phyloP scores from a whole-genome alignment of 2,888 invertebrate genomes.

The Miltochrista miniata region DNA sequence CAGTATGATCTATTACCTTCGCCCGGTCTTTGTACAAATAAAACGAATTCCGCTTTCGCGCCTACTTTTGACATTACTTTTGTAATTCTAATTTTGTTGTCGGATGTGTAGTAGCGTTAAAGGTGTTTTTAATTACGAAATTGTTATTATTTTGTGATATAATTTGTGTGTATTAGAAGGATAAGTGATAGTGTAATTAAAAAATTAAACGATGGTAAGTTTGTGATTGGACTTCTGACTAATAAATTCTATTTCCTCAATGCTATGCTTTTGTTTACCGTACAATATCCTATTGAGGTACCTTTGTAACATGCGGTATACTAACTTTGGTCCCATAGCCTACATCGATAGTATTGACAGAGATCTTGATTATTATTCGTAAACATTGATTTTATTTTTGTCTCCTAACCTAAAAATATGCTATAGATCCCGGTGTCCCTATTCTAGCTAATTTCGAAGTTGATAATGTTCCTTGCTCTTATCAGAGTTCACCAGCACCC shows the following conservation, averaged over 20 bases:
- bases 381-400: not conserved
- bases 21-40: too few species aligned
- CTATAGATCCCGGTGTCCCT: not conserved
- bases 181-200: not conserved
- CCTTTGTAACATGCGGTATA: not conserved
- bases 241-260: not conserved
- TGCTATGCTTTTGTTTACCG: not conserved
- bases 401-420: conserved; percentile 3
- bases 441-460: not conserved
- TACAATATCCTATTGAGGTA: too few species aligned
- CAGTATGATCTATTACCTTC: too few species aligned
- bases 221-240: not conserved
- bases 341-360: not conserved
- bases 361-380: not conserved
- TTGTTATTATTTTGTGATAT: not conserved
- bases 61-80: conserved; percentile 41
- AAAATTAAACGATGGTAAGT: conserved; percentile 4
- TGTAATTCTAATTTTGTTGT: too few species aligned
- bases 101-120: too few species aligned
- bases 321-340: not conserved
- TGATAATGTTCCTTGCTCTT: not conserved
- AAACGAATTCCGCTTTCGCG: too few species aligned
- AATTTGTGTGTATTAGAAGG: not conserved
- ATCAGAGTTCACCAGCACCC: conserved; percentile 75
- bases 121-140: conserved; percentile 16